Percentiles rank a stretch among this genome's conserved stretches.
phyloP scores from a whole-genome alignment of 1,140 invertebrate species.

The Muscidifurax raptorellus region DNA sequence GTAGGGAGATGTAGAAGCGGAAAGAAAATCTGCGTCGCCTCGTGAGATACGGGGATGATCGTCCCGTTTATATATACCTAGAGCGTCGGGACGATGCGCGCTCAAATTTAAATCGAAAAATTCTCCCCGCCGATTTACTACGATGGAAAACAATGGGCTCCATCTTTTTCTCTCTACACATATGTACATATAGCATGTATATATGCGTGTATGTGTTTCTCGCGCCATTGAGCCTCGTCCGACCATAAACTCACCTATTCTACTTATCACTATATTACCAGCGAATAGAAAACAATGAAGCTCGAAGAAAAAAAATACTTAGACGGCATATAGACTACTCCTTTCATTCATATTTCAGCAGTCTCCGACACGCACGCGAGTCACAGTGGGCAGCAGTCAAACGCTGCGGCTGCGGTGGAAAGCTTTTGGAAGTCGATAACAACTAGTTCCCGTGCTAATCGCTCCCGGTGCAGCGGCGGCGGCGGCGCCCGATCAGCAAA shows the following conservation, averaged over 20 bases:
- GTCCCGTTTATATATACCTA: too few species aligned
- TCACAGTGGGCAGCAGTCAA: constrained; percentile 5
- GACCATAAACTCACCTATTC: not conserved
- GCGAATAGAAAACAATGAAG: not conserved
- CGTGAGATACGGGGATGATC: not conserved
- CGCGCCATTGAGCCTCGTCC: too few species aligned
- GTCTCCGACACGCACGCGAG: not conserved
- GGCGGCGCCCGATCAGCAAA: constrained; percentile 38
- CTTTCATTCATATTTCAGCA: not conserved
- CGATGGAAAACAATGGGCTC: not conserved
- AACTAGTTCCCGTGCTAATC: constrained; percentile 47
- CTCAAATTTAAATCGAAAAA: not conserved
- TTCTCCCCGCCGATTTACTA: not conserved
- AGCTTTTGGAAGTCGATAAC: constrained; percentile 47
- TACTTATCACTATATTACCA: too few species aligned
- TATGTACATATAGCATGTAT: too few species aligned
- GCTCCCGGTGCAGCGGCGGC: constrained; percentile 1
- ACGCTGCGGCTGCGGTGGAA: not conserved
- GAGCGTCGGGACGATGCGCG: too few species aligned
- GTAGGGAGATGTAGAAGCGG: not conserved
- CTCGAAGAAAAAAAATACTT: not conserved
- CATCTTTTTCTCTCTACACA: too few species aligned
- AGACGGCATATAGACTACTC: not conserved
- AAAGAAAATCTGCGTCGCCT: not conserved
- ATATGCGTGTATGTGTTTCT: too few species aligned